Evolutionary conservation across 2,888 invertebrate genomes (phyloP).

Genomic region (Drosophila meridionalis): DNA sequence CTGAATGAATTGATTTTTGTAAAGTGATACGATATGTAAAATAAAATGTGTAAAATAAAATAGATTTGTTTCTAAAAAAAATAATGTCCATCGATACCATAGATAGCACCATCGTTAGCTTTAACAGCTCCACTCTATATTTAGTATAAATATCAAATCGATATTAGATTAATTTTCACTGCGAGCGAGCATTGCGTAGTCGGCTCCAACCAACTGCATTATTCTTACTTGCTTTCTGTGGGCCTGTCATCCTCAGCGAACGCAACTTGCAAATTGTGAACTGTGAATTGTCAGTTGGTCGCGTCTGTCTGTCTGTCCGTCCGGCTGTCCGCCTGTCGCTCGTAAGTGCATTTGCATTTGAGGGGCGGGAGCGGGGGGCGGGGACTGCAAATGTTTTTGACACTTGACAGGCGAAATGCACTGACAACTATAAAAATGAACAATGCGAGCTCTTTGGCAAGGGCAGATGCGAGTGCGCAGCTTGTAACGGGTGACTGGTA

Average conservation of each 20-base stretch:
- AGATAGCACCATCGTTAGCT: too few relatives aligned
- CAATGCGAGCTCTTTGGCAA: constrained; percentile 22
- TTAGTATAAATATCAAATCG: background rate
- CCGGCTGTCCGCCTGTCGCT: constrained; percentile 16
- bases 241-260: constrained; percentile 73
- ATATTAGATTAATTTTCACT: background rate
- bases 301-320: constrained; percentile 1
- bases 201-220: background rate
- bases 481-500: constrained; percentile 8
- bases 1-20: too few relatives aligned
- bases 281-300: constrained; percentile 34
- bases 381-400: constrained; percentile 75
- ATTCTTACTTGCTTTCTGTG: constrained; percentile 46
- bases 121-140: too few relatives aligned
- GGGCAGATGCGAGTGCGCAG: constrained; percentile 24
- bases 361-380: constrained; percentile 40
- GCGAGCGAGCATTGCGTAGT: background rate
- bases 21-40: too few relatives aligned
- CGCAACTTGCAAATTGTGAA: constrained; percentile 45
- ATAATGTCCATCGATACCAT: too few relatives aligned
- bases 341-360: constrained; percentile 76
- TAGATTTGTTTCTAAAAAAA: too few relatives aligned
- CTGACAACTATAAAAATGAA: constrained; percentile 76
- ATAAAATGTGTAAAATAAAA: too few relatives aligned
- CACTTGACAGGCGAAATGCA: constrained; percentile 75